phyloP scores from a whole-genome alignment of 37 sponge, comb jelly and placozoan species.

The Cladorhizidae sp. region DNA sequence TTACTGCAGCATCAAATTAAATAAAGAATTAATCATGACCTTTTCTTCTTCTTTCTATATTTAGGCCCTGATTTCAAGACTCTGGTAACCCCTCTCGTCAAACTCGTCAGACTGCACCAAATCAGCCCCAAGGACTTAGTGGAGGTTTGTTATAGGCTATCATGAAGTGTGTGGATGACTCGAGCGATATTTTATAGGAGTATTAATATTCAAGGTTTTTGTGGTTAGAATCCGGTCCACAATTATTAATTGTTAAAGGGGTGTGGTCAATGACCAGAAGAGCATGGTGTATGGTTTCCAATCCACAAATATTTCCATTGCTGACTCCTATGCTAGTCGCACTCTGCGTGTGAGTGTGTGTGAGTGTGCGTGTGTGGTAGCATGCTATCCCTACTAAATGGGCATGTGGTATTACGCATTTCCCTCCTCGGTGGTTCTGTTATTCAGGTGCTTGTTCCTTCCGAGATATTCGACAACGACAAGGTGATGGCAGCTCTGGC shows the following conservation, averaged over 20 bases:
- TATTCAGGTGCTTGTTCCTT: constrained; percentile 81
- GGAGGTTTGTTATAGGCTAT: constrained; percentile 62
- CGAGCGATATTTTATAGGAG: no score
- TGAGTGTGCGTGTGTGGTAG: no score
- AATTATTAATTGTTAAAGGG: no score
- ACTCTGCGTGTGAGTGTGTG: background rate
- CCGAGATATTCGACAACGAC: constrained; percentile 81
- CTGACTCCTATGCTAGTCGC: no score
- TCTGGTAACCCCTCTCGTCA: constrained; percentile 62
- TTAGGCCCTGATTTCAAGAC: constrained; percentile 70
- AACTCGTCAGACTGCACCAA: constrained; percentile 61
- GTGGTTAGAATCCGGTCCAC: no score
- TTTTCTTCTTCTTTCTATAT: background rate
- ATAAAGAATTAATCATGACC: background rate
- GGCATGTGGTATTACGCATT: background rate
- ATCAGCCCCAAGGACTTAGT: constrained; percentile 77
- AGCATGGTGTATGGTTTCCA: no score
- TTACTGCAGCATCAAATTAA: no score
- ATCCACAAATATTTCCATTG: no score
- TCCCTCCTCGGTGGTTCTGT: background rate
- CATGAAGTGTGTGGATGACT: no score
- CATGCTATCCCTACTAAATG: background rate
- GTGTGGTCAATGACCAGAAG: no score
- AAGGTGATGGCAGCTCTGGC: constrained; percentile 94
- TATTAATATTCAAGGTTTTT: no score